Conservation (phyloP, 2,797 vertebrate genomes). For the Phataginus tetradactyla region DNA sequence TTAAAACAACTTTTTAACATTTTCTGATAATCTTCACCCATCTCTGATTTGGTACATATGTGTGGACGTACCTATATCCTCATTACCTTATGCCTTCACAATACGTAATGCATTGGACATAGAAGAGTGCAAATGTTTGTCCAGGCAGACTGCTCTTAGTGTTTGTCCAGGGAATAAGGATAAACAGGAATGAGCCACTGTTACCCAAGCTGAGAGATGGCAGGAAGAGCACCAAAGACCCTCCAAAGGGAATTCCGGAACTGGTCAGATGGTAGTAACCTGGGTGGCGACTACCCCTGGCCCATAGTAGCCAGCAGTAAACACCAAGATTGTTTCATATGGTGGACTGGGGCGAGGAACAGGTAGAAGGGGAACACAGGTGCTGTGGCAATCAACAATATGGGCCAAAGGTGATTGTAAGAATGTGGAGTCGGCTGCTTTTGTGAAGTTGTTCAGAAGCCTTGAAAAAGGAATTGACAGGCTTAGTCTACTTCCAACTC, state of each 20-base stretch:
- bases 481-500: not conserved
- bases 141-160: not conserved
- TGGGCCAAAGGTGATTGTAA: not conserved
- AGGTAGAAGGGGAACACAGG: not conserved
- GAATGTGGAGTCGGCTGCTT: not conserved
- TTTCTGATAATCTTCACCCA: not conserved
- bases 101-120: not conserved
- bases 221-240: not conserved
- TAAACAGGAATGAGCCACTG: not conserved
- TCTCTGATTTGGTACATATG: not conserved
- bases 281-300: rapidly evolving
- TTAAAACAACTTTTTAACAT: not conserved
- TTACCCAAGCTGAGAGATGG: not conserved
- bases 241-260: not conserved
- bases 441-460: not conserved
- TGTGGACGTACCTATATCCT: not conserved
- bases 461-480: not conserved
- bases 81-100: not conserved
- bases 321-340: not conserved
- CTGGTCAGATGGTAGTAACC: not conserved
- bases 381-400: not conserved
- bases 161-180: not conserved
- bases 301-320: not conserved
- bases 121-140: not conserved
- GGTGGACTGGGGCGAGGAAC: not conserved